phyloP scores from a whole-genome alignment of 2,797 vertebrate genomes.

The Lagorchestes hirsutus region DNA sequence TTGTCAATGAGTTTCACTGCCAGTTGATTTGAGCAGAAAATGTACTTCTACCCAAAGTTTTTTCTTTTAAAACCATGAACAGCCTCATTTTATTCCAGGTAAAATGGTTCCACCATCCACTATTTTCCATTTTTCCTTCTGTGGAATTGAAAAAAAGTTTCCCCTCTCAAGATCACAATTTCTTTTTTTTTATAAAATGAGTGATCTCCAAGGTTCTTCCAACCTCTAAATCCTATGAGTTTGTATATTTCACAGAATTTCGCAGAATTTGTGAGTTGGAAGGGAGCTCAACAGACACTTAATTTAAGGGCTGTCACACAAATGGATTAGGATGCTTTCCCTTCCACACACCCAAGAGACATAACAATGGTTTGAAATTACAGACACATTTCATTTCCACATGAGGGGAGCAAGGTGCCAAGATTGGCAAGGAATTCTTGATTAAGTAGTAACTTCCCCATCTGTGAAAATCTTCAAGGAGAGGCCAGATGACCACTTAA shows the following conservation, averaged over 20 bases:
- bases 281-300: background rate
- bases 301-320: background rate
- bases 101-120: background rate
- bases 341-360: background rate
- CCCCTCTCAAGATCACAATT: background rate
- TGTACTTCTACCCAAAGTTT: background rate
- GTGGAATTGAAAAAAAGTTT: background rate
- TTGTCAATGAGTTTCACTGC: background rate
- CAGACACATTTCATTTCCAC: background rate
- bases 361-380: background rate
- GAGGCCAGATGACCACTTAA: background rate
- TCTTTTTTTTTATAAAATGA: background rate
- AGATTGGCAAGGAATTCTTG: background rate
- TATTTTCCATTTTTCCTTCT: background rate
- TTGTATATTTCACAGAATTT: background rate
- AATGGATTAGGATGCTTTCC: background rate
- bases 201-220: background rate
- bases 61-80: no score
- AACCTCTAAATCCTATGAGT: background rate
- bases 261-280: background rate
- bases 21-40: background rate
- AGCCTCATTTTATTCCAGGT: no score
- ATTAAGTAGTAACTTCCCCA: background rate
- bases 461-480: background rate
- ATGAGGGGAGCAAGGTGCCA: background rate